Evolutionary conservation across 2,888 invertebrate species (phyloP).

Genomic region (Tinea trinotella): DNA sequence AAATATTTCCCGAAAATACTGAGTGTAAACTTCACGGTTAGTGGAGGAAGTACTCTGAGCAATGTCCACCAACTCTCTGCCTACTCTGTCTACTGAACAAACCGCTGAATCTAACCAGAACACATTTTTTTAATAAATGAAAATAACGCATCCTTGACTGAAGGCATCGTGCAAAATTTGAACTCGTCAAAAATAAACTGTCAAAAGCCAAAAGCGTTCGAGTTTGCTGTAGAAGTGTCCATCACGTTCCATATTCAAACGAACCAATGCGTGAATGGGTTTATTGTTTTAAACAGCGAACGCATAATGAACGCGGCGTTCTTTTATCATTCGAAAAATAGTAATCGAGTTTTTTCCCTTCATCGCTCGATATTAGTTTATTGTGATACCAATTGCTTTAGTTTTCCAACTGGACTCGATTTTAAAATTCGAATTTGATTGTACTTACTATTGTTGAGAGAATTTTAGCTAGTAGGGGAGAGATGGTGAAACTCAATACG

Average conservation of each 20-base stretch:
- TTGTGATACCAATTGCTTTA: constrained; percentile 35
- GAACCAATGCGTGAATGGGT: constrained; percentile 50
- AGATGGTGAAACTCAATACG: constrained; percentile 60
- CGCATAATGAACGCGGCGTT: constrained; percentile 53
- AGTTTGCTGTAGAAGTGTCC: constrained; percentile 44
- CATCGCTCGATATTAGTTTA: constrained; percentile 41
- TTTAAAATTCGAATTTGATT: constrained; percentile 51
- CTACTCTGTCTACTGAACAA: too few relatives aligned
- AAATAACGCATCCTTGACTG: constrained; percentile 29
- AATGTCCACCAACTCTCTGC: too few relatives aligned
- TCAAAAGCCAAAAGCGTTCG: constrained; percentile 37
- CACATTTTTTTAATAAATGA: neutral
- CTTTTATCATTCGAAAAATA: constrained; percentile 48
- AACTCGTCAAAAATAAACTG: constrained; percentile 49
- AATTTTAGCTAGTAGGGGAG: constrained; percentile 40
- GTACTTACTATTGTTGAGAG: constrained; percentile 27
- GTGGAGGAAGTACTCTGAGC: too few relatives aligned
- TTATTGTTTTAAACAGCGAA: constrained; percentile 65
- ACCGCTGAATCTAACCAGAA: neutral
- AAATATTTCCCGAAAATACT: too few relatives aligned
- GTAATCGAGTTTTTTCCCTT: constrained; percentile 66
- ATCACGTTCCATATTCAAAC: constrained; percentile 64
- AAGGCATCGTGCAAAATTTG: constrained; percentile 35
- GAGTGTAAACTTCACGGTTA: too few relatives aligned
- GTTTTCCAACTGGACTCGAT: constrained; percentile 42